Base-by-base conservation (phyloP, 2,888 invertebrate species). In the Osmoderma eremita region DNA sequence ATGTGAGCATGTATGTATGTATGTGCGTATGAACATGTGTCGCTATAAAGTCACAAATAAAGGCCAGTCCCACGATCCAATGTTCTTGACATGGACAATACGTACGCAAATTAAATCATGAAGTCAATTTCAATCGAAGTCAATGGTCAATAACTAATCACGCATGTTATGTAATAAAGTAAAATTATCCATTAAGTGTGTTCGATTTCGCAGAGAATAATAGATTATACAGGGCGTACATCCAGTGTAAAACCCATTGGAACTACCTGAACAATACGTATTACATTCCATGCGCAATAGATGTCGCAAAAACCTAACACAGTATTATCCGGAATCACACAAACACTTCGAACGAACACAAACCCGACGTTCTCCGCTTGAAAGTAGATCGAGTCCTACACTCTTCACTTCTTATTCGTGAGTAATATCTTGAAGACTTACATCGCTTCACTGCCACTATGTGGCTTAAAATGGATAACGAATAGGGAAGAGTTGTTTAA, bases 61-160 rank as follows among this genome's bases (percentile, higher is more conserved):
- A 36, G 48, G 36, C 48, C 50, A 65, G 45, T 58, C 65, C 56
- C 58, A 65, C 58, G 50, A 58, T 58, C 38, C 38, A 45, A 39
- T 18, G 20, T 17, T 36, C 30, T 45, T 17, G 49, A 22, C 24
- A 38, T 41, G 41, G 17, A 41, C 22, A 41, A 56, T 39, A 18
- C 24, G 50, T 41, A 41, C 41, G 20, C n/a, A 41, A 24, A 41
- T 20, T 38, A 49, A 49, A 49, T 63, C 63, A 49, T 20, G 20
- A 39, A 20, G n/a, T 41, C n/a, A n/a, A 41, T 56, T 30, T 56
- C 41, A 56, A 56, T 56, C 41, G 15, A 41, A 41, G 5, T 17
- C 18, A 56, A 42, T 22, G 56, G 20, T 42, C 41, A 22, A 20
- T 13, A 41, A 20, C 2, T 17, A 53, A 18, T 18, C n/a, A 18